Base-by-base conservation (phyloP, 2,888 invertebrate species). In the Orthosia cruda region DNA sequence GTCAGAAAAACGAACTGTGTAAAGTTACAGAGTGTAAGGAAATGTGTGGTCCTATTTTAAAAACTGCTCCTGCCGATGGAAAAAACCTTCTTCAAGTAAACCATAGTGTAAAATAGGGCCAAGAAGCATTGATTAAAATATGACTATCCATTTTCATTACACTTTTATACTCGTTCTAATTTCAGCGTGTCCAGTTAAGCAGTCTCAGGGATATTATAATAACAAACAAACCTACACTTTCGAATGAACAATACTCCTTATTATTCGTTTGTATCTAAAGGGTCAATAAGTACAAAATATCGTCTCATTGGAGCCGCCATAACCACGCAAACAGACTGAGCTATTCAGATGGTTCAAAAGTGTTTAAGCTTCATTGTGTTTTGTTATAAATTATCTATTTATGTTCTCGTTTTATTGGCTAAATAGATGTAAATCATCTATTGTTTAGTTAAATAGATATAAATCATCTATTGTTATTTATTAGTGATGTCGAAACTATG, bases 321-420 rank as follows among this genome's bases (percentile, higher is more conserved):
- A 79, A 65, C 57, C 26, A 45, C 15, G 11, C 54, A 66, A 62
- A 49, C 58, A 67, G 45, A 26, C 54, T 23, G 58, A 61, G 26
- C 16, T 12, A 68, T 75, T 81, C 18, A 18, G n/a, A 15, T 55
- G 67, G 57, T 69, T n/a, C 68, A 16, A 47, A 45, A 45, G 3
- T 26, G 40, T 74, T 71, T 62, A 40, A 58, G 54, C 58, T 52
- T 70, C 50, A 47, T 55, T 49, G 47, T 54, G 75, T 69, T 72
- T 66, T 65, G 68, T 71, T 80, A 52, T 64, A 71, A 84, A 81
- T 80, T 50, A 77, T 74, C 49, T 61, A 65, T 80, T 71, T 62
- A 74, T 68, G 69, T 74, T 32, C 40, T 4, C 16, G 20, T 67
- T 78, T 71, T 71, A 81, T 59, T 74, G 64, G 20, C 52, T 9